Evolutionary conservation across 2,113 vertebrate genomes (phyloP).

Genomic region (Dicaeum eximium): DNA sequence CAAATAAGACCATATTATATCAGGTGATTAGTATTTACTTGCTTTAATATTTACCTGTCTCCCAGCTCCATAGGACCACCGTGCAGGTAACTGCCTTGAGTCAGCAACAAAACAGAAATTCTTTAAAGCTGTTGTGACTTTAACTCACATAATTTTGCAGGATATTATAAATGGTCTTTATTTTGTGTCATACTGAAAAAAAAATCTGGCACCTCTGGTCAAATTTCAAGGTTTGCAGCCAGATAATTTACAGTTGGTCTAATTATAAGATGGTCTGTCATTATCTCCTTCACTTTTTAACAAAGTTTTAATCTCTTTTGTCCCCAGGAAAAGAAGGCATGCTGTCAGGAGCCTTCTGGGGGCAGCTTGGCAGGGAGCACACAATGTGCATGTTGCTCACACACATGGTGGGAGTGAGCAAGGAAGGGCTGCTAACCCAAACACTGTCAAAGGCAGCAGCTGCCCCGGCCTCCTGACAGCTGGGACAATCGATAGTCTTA

Average conservation of each 20-base stretch:
- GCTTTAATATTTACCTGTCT: neutral
- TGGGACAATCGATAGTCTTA: neutral
- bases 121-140: neutral
- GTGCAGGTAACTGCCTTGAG: neutral
- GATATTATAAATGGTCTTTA: neutral
- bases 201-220: neutral
- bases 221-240: neutral
- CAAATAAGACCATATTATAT: fast-evolving
- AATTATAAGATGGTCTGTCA: neutral
- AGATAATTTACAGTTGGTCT: neutral
- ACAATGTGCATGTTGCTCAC: neutral
- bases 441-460: neutral
- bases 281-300: neutral
- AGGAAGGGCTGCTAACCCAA: conserved; percentile 41
- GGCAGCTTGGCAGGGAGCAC: neutral
- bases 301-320: neutral
- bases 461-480: conserved; percentile 37
- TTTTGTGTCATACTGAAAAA: neutral
- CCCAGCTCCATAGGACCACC: neutral
- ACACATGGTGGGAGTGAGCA: neutral
- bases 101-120: neutral
- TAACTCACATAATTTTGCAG: neutral
- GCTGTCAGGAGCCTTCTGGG: conserved; percentile 1
- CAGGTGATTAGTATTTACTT: neutral
- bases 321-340: neutral